phyloP scores from a whole-genome alignment of 2,113 vertebrate species.

The Callipepla californica region DNA sequence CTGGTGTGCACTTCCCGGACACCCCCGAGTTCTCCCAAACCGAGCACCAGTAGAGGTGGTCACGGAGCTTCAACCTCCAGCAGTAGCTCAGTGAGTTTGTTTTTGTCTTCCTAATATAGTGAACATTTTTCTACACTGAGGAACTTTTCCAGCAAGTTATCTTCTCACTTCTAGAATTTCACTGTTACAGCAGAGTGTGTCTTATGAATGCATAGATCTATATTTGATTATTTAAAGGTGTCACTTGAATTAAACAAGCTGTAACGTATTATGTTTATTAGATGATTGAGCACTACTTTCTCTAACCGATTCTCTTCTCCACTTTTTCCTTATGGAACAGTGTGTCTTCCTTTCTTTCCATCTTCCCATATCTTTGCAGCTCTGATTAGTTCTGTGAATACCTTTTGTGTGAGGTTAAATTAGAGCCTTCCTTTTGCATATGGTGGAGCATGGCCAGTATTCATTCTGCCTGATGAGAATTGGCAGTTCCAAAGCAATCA shows the following conservation, averaged over 20 bases:
- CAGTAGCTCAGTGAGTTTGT: constrained; percentile 80
- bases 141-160: background rate
- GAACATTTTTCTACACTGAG: background rate
- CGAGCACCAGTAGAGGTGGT: constrained; percentile 71
- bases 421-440: background rate
- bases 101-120: background rate
- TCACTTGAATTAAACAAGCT: background rate
- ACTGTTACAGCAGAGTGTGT: background rate
- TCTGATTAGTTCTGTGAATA: background rate
- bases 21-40: constrained; percentile 83
- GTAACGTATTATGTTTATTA: background rate
- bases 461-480: background rate
- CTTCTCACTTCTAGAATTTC: background rate
- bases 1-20: constrained; percentile 85
- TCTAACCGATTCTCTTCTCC: background rate
- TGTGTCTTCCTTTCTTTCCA: background rate
- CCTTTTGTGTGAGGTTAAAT: background rate
- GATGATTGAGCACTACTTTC: background rate
- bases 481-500: background rate
- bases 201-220: background rate
- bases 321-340: background rate
- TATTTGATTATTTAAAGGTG: background rate
- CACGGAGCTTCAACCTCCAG: constrained; percentile 61
- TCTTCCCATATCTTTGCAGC: background rate
- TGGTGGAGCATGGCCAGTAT: background rate